Percentiles rank a stretch among this genome's conserved stretches.
Evolutionary conservation across 2,888 invertebrate genomes (phyloP).

Genomic region (Timema cristinae): DNA sequence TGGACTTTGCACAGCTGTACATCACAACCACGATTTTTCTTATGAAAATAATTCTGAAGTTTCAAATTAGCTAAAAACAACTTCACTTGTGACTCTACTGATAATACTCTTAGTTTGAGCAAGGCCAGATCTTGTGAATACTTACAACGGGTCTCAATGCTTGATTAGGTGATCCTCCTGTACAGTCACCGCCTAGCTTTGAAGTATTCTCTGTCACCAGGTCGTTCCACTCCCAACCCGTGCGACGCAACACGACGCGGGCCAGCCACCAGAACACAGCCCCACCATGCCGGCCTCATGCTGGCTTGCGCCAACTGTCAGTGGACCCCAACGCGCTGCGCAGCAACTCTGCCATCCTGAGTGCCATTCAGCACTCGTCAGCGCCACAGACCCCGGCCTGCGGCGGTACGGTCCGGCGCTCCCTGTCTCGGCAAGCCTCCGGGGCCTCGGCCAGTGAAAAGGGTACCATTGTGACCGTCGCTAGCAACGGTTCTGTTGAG

Average conservation of each 20-base stretch:
- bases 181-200: too few relatives aligned
- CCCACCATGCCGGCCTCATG: slow-evolving; percentile 18
- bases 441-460: background rate
- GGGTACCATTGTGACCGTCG: too few relatives aligned
- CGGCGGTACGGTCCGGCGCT: slow-evolving; percentile 14
- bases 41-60: too few relatives aligned
- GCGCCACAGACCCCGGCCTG: slow-evolving; percentile 30
- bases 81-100: too few relatives aligned
- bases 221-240: slow-evolving; percentile 21
- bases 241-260: slow-evolving; percentile 25
- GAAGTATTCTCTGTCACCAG: background rate
- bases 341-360: slow-evolving; percentile 21
- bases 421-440: slow-evolving; percentile 10
- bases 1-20: too few relatives aligned
- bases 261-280: slow-evolving; percentile 12
- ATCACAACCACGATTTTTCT: too few relatives aligned
- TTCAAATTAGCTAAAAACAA: too few relatives aligned
- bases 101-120: too few relatives aligned
- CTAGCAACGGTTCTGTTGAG: too few relatives aligned
- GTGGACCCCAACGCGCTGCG: slow-evolving; percentile 28
- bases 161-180: too few relatives aligned
- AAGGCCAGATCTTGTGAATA: too few relatives aligned
- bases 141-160: too few relatives aligned
- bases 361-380: slow-evolving; percentile 24
- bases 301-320: slow-evolving; percentile 31